These are phyloP conservation scores for Pachydiplax longipennis DNA, from an alignment of 2,888 invertebrate genomes.

Conservation along the genomic window DNA sequence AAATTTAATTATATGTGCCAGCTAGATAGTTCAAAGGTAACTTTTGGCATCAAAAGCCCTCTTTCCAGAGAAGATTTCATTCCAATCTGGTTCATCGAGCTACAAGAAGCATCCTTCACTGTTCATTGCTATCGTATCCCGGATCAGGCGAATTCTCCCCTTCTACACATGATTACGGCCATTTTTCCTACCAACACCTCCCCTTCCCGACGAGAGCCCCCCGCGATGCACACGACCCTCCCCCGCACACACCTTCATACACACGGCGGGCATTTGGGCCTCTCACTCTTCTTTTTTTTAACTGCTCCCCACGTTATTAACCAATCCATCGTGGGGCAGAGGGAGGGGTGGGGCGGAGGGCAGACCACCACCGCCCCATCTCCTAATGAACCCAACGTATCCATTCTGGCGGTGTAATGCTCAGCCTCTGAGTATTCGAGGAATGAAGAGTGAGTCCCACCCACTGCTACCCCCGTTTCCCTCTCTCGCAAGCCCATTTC, in stretches of 20 bases:
- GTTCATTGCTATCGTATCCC: too few species aligned
- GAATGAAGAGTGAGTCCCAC: conserved; percentile 10
- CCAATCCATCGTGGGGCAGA: not conserved
- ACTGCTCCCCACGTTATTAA: conserved; percentile 1
- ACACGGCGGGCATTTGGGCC: not conserved
- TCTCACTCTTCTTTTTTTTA: not conserved
- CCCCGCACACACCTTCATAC: not conserved
- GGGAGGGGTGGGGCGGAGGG: not conserved
- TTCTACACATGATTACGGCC: not conserved
- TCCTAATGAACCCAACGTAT: conserved; percentile 34
- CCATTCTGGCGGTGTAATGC: conserved; percentile 22
- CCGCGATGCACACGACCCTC: not conserved
- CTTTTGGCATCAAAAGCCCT: too few species aligned
- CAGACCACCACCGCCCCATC: not conserved
- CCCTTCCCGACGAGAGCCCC: not conserved
- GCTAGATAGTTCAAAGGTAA: too few species aligned
- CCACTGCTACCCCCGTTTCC: not conserved
- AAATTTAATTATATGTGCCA: too few species aligned
- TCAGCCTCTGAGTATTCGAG: conserved; percentile 27
- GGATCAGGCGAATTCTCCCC: not conserved
- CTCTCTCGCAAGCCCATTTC: not conserved
- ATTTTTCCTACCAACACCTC: not conserved
- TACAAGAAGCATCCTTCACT: too few species aligned
- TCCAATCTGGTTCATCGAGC: too few species aligned
- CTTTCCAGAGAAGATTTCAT: too few species aligned